A percentile compares a stretch with the other conserved stretches of the same genome.
Conservation (phyloP, 2,888 invertebrate species). For the Pseudoips prasinana region DNA sequence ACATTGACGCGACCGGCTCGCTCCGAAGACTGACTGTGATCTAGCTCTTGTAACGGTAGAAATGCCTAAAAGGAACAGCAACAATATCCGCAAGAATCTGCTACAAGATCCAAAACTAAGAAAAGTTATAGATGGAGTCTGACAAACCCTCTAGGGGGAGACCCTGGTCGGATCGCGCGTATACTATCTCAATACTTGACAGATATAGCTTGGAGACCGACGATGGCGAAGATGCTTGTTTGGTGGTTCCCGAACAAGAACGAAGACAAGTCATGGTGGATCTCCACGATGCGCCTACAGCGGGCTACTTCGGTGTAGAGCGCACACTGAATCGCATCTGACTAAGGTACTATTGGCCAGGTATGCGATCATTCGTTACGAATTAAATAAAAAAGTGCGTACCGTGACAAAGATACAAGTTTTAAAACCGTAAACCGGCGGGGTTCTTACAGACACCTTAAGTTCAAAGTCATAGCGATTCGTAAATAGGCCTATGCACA, state of each 20-base stretch:
- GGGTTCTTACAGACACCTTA: constrained; percentile 6
- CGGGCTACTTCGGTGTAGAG: constrained; percentile 3
- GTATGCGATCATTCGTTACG: neutral
- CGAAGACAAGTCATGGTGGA: neutral
- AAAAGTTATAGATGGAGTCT: neutral
- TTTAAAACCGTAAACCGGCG: constrained; percentile 4
- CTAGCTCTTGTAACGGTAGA: neutral
- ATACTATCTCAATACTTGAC: neutral
- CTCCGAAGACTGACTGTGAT: neutral
- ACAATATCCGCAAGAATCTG: neutral
- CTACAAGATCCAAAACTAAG: neutral
- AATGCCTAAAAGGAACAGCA: neutral
- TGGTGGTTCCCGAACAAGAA: constrained; percentile 3
- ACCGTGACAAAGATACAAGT: constrained; percentile 5
- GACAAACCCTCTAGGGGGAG: constrained; percentile 4
- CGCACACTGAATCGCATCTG: neutral
- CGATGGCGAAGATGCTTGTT: neutral
- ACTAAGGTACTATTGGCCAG: constrained; percentile 3
- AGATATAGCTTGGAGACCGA: neutral
- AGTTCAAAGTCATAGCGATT: too few relatives aligned
- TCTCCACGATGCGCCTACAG: constrained; percentile 5
- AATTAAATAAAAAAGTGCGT: neutral
- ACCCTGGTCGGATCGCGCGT: neutral
- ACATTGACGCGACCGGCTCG: neutral
- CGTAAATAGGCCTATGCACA: too few relatives aligned